Evolutionary conservation across 2,888 invertebrate species (phyloP).

Genomic region (Drosophila greeni): DNA sequence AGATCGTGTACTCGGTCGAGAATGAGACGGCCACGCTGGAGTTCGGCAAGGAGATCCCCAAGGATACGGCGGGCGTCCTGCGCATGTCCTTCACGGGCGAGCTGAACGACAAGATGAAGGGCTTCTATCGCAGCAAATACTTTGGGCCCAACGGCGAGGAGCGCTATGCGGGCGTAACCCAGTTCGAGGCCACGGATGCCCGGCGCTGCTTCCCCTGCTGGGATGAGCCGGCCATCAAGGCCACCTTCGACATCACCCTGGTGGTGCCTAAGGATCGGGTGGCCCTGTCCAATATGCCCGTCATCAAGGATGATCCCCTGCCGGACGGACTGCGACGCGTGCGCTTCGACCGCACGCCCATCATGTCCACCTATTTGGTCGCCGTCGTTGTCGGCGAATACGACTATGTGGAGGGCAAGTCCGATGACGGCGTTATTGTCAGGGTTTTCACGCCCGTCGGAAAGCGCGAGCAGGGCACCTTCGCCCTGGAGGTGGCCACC

Average conservation of each 20-base stretch:
- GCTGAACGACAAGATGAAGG: conserved; percentile 95
- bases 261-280: conserved; percentile 89
- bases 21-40: conserved; percentile 85
- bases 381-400: conserved; percentile 97
- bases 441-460: conserved; percentile 93
- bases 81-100: conserved; percentile 89
- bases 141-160: conserved; percentile 86
- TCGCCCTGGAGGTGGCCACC: conserved; percentile 94
- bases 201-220: conserved; percentile 97
- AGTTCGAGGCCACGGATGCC: conserved; percentile 94
- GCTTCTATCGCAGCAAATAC: conserved; percentile 96
- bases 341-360: conserved; percentile 90
- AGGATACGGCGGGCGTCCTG: conserved; percentile 81
- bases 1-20: conserved; percentile 78
- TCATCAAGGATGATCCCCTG: conserved; percentile 79
- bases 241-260: conserved; percentile 94
- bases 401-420: conserved; percentile 92
- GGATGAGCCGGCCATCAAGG: conserved; percentile 98
- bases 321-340: conserved; percentile 80
- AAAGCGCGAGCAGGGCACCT: conserved; percentile 93
- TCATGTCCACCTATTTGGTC: conserved; percentile 97
- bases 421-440: conserved; percentile 89
- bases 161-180: conserved; percentile 92
- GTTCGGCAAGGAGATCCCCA: conserved; percentile 82
- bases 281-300: conserved; percentile 95